A percentile compares a stretch with the other conserved stretches of the same genome.
These are phyloP conservation scores for Oncopeltus fasciatus DNA, from an alignment of 1,140 invertebrate species.

Conservation along the genomic window DNA sequence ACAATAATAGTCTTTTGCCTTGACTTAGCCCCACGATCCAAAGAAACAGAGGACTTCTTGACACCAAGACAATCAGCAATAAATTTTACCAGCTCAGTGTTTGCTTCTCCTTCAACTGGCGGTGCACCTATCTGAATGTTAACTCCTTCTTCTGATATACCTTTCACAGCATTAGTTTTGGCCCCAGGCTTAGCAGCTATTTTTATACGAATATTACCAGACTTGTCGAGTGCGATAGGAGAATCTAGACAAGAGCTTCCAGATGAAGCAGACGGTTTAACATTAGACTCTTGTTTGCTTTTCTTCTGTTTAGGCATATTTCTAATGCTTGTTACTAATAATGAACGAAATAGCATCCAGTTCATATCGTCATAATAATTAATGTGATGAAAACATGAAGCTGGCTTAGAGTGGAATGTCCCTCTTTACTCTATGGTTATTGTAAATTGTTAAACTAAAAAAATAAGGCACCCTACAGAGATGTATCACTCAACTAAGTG, in stretches of 20 bases:
- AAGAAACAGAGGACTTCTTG: slow-evolving; percentile 49
- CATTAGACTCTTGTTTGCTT: too few relatives aligned
- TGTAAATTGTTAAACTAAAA: too few relatives aligned
- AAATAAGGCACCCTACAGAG: too few relatives aligned
- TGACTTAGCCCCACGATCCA: slow-evolving; percentile 41
- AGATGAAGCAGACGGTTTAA: too few relatives aligned
- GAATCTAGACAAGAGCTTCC: background rate
- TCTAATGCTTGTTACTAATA: too few relatives aligned
- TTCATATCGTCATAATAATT: too few relatives aligned
- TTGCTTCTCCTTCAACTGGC: slow-evolving; percentile 64
- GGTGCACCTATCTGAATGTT: slow-evolving; percentile 59
- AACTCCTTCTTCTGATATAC: slow-evolving; percentile 38
- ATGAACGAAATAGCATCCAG: too few relatives aligned
- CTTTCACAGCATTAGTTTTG: slow-evolving; percentile 54
- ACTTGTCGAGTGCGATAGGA: slow-evolving; percentile 39
- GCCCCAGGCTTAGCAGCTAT: slow-evolving; percentile 63
- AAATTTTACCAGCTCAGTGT: slow-evolving; percentile 56
- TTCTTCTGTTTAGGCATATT: slow-evolving; percentile 15
- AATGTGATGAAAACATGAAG: too few relatives aligned
- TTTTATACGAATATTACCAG: slow-evolving; percentile 45
- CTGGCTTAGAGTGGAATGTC: too few relatives aligned
- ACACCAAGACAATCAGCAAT: slow-evolving; percentile 47
- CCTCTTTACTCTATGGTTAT: too few relatives aligned
- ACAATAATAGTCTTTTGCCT: slow-evolving; percentile 21
- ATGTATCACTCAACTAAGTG: too few relatives aligned